Conservation (phyloP, 2,113 vertebrate genomes). For the Xiphias gladius region DNA sequence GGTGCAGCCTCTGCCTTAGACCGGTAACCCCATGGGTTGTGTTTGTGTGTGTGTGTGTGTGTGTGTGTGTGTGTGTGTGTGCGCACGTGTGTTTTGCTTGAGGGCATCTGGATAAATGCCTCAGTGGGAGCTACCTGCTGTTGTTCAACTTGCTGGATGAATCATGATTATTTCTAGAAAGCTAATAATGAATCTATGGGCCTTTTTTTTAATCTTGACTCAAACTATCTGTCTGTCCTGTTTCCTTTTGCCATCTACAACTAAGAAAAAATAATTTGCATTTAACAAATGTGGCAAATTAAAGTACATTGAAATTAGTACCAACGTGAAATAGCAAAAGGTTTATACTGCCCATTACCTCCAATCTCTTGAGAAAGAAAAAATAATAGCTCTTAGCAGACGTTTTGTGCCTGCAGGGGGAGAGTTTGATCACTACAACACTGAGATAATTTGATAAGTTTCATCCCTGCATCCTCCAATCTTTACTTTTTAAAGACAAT, state of each 20-base stretch:
- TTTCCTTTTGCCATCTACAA: conserved; percentile 5
- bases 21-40: conserved; percentile 13
- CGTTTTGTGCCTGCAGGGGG: no score
- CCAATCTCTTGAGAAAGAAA: background rate
- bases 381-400: background rate
- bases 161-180: conserved; percentile 17
- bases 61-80: conserved; percentile 16
- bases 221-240: background rate
- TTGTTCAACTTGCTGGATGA: conserved; percentile 2
- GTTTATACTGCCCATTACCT: background rate
- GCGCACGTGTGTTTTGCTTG: conserved; percentile 23
- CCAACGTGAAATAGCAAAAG: background rate
- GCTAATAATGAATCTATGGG: background rate
- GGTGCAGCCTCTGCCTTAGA: conserved; percentile 48
- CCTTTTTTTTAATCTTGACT: background rate
- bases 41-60: conserved; percentile 16
- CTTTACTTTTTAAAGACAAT: background rate
- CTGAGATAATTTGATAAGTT: background rate
- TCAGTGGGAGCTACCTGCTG: conserved; percentile 34
- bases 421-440: background rate
- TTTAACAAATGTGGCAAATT: background rate
- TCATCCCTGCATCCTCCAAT: background rate
- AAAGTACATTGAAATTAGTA: background rate
- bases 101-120: conserved; percentile 30
- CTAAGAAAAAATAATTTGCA: background rate